Conservation (phyloP, 2,797 vertebrate species). For the Emys orbicularis region DNA sequence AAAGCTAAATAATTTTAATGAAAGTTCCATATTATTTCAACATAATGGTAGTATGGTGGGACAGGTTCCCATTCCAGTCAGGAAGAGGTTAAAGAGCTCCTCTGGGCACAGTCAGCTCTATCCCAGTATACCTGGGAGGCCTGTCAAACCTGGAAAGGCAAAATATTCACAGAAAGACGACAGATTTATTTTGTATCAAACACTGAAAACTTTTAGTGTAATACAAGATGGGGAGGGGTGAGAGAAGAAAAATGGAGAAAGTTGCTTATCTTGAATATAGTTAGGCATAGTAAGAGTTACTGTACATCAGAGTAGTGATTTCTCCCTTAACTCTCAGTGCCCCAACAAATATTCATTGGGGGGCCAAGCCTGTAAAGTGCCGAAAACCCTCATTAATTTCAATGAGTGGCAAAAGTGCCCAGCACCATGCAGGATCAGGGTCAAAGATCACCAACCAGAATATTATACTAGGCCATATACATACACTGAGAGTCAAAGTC, state of each 20-base stretch:
- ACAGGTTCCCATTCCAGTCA: background rate
- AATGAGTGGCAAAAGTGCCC: background rate
- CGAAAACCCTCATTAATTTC: background rate
- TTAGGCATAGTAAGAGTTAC: background rate
- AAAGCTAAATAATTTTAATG: background rate
- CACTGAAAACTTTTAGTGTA: background rate
- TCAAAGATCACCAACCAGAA: background rate
- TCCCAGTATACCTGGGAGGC: background rate
- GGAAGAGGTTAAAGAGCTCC: background rate
- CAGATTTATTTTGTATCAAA: background rate
- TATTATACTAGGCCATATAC: background rate
- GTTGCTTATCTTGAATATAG: background rate
- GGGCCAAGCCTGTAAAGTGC: background rate
- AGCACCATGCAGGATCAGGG: rapidly evolving
- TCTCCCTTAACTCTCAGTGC: background rate
- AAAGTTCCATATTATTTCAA: background rate
- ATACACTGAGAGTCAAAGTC: background rate
- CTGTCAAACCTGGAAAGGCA: background rate
- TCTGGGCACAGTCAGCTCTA: background rate
- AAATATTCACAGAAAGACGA: background rate
- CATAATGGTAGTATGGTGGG: background rate
- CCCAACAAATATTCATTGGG: background rate
- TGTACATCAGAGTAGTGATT: background rate
- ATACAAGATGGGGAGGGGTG: background rate
- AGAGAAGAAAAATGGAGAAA: background rate